Evolutionary conservation across 2,888 invertebrate species (phyloP).

Genomic region (Drosophila pullipes): DNA sequence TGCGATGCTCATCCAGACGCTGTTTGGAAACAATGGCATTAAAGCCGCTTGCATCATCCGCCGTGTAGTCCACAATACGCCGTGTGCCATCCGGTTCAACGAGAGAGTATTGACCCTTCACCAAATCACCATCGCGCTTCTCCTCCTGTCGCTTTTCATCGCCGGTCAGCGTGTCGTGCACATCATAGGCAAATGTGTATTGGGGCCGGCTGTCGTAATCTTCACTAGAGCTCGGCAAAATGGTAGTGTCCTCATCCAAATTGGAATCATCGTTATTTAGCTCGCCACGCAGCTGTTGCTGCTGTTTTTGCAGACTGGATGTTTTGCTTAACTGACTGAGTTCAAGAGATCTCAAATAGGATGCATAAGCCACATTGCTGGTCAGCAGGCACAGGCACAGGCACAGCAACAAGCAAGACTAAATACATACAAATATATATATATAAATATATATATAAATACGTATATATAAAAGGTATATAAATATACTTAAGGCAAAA

Average conservation of each 20-base stretch:
- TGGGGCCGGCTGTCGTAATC: slow-evolving; percentile 86
- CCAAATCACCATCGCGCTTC: slow-evolving; percentile 87
- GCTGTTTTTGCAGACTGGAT: slow-evolving; percentile 37
- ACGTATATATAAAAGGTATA: background rate
- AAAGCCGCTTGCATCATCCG: slow-evolving; percentile 86
- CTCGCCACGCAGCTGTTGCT: slow-evolving; percentile 51
- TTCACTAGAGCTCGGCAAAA: slow-evolving; percentile 77
- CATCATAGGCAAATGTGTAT: slow-evolving; percentile 86
- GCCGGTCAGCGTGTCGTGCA: slow-evolving; percentile 86
- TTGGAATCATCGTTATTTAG: slow-evolving; percentile 59
- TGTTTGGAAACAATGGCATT: slow-evolving; percentile 86
- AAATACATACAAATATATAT: background rate
- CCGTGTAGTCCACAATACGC: slow-evolving; percentile 86
- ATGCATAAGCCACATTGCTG: slow-evolving; percentile 69
- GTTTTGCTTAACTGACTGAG: slow-evolving; percentile 72
- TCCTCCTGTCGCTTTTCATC: slow-evolving; percentile 87
- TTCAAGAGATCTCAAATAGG: slow-evolving; percentile 79
- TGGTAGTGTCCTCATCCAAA: slow-evolving; percentile 66
- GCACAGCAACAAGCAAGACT: slow-evolving; percentile 77
- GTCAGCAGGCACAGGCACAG: slow-evolving; percentile 62
- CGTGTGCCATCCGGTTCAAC: slow-evolving; percentile 86
- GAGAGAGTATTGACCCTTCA: slow-evolving; percentile 86
- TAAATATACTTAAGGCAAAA: background rate
- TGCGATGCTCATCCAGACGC: slow-evolving; percentile 67
- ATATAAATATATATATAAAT: background rate